phyloP scores from a whole-genome alignment of 2,113 vertebrate species.

The Murina feae region DNA sequence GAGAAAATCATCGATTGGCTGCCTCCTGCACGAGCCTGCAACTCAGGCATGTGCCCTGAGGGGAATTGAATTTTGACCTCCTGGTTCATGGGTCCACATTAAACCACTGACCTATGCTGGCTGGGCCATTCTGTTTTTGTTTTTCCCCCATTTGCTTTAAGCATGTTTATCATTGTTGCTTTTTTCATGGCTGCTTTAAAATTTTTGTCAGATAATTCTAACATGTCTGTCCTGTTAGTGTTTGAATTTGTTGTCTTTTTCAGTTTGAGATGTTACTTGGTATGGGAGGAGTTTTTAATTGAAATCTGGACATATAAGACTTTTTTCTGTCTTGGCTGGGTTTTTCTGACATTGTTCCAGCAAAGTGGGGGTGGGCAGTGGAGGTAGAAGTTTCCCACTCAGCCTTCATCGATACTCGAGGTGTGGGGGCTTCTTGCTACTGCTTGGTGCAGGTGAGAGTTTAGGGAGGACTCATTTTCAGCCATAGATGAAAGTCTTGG shows the following conservation, averaged over 20 bases:
- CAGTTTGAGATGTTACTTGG: not conserved
- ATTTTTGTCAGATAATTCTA: not conserved
- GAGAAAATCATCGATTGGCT: no score
- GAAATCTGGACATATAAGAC: not conserved
- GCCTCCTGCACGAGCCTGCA: no score
- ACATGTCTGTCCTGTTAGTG: not conserved
- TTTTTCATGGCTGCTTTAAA: not conserved
- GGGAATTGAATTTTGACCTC: no score
- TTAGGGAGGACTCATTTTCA: not conserved
- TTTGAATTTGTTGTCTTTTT: not conserved
- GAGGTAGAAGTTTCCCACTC: not conserved
- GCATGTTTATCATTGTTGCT: not conserved
- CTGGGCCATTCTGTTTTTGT: not conserved
- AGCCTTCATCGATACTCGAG: not conserved
- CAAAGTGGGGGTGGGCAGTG: not conserved
- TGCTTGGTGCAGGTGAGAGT: not conserved
- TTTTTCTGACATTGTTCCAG: not conserved
- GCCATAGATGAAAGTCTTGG: not conserved
- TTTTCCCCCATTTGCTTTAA: not conserved
- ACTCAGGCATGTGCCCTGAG: no score
- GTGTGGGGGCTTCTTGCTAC: not conserved
- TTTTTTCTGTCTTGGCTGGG: not conserved
- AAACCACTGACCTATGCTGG: no score
- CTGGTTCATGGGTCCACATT: no score
- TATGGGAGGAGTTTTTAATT: not conserved